phyloP scores from a whole-genome alignment of 92 coral and sea anemone genomes.

The Bergia puertoricense region DNA sequence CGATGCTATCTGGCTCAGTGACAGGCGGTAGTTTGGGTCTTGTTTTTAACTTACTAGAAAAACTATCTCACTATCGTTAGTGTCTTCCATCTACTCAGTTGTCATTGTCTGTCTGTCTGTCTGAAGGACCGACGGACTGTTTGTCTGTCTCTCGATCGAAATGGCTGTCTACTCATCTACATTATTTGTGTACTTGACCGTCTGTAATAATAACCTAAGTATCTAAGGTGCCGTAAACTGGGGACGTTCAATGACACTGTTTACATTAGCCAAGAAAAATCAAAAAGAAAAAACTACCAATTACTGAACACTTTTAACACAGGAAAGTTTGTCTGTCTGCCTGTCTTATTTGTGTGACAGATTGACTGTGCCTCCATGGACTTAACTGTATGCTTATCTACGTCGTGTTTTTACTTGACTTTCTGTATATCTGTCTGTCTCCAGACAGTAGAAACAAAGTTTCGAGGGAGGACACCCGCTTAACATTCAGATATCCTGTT shows the following conservation, averaged over 20 bases:
- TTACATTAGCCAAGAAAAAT: too few relatives aligned
- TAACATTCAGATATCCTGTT: too few relatives aligned
- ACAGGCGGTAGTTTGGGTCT: not conserved
- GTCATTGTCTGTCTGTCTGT: not conserved
- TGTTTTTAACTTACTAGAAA: not conserved
- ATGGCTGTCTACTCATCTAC: not conserved
- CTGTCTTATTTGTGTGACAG: not conserved
- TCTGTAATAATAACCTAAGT: not conserved
- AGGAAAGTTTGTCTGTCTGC: not conserved
- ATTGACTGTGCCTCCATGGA: not conserved
- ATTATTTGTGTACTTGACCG: not conserved
- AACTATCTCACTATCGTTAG: not conserved
- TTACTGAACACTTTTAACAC: too few relatives aligned
- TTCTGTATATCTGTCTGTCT: not conserved
- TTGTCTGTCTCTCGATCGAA: not conserved
- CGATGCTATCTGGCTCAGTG: not conserved
- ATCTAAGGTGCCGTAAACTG: too few relatives aligned
- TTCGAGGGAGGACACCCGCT: too few relatives aligned
- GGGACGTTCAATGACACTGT: too few relatives aligned
- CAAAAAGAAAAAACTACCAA: too few relatives aligned
- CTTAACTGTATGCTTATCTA: not conserved
- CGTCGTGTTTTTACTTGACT: not conserved
- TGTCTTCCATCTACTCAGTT: not conserved
- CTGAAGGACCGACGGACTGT: not conserved
- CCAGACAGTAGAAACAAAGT: too few relatives aligned